Percentiles rank a stretch among this genome's conserved stretches.
These are phyloP conservation scores for Mesoclemmys tuberculata DNA, from an alignment of 2,113 vertebrate genomes.

Conservation along the genomic window DNA sequence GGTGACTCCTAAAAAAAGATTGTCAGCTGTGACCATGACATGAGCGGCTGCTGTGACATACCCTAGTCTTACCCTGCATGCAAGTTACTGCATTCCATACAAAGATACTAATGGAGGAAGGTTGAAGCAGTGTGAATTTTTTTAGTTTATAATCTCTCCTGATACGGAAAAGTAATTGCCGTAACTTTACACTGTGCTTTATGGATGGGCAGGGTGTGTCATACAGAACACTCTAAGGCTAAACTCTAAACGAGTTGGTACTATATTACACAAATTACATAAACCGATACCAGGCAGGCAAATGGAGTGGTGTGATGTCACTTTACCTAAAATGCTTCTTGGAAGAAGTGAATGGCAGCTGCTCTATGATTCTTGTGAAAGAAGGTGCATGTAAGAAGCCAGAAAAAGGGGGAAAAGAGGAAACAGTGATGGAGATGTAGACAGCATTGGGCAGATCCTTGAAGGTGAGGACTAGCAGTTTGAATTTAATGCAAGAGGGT, in stretches of 20 bases:
- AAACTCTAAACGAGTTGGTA: not conserved
- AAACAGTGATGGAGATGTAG: not conserved
- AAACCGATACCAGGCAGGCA: not conserved
- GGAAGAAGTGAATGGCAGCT: not conserved
- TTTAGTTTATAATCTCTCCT: not conserved
- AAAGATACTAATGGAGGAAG: not conserved
- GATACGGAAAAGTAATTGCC: not conserved
- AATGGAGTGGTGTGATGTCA: not conserved
- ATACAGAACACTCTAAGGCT: not conserved
- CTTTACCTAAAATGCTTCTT: not conserved
- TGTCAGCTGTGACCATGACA: not conserved
- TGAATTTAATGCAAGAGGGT: not conserved
- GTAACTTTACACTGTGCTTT: not conserved
- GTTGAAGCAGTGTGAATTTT: not conserved
- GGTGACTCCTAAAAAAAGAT: not conserved
- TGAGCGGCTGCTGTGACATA: not conserved
- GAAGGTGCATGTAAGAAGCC: no score
- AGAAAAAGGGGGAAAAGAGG: not conserved
- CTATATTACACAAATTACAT: accelerated
- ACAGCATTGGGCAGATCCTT: not conserved
- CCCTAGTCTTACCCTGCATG: not conserved
- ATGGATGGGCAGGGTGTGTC: not conserved
- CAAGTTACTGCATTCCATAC: not conserved
- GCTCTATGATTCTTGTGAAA: not conserved
- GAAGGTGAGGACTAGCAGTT: not conserved